Evolutionary conservation across 2,797 vertebrate species (phyloP).

Genomic region (Merluccius polli): DNA sequence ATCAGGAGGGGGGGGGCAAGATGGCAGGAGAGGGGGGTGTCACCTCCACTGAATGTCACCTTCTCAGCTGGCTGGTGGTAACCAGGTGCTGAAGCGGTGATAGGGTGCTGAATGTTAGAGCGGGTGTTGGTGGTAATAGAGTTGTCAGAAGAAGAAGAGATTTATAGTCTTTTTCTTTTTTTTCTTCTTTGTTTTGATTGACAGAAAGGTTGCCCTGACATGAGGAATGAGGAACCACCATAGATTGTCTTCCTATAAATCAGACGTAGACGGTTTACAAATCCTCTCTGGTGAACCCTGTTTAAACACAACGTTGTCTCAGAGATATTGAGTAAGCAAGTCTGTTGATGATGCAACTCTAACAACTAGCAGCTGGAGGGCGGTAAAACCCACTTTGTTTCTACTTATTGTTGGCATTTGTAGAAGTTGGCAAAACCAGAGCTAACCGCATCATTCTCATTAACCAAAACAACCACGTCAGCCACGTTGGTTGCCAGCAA

Average conservation of each 20-base stretch:
- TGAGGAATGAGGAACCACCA: neutral
- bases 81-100: too few relatives aligned
- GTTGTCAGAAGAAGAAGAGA: too few relatives aligned
- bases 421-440: neutral
- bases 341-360: neutral
- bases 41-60: too few relatives aligned
- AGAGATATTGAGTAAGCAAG: neutral
- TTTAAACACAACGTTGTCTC: neutral
- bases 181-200: neutral
- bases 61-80: too few relatives aligned
- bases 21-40: too few relatives aligned
- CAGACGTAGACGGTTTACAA: neutral
- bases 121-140: too few relatives aligned
- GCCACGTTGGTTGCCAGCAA: neutral
- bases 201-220: neutral
- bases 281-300: neutral
- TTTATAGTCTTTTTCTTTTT: too few relatives aligned
- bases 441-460: neutral
- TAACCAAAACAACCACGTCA: too few relatives aligned
- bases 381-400: neutral
- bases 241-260: neutral
- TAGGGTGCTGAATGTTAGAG: too few relatives aligned
- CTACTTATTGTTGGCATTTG: neutral
- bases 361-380: neutral
- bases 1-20: too few relatives aligned